Evolutionary conservation across 2,797 vertebrate species (phyloP), one percentile per base, ranked within the genome.

Genomic region (Myoxocephalus aenaeus): DNA sequence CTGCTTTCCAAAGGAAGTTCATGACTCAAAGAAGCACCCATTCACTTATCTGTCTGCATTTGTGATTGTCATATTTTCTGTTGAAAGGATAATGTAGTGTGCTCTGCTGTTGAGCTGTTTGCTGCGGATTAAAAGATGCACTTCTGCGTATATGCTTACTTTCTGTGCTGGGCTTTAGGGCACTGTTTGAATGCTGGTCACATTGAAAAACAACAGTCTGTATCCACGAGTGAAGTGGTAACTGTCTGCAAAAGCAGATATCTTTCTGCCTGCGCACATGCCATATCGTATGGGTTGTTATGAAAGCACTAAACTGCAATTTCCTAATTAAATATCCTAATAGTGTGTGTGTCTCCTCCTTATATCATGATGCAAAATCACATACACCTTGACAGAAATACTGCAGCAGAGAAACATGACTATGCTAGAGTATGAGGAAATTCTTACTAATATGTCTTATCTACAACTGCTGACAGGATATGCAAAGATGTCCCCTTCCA

Each of bases 81-180:
- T 51, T 29, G 13, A 42, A 62, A 65, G 69, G 25, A 38, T 14
- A 51, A 73, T 67, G 15, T 59, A 65, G 25, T 58, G 65, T 13
- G 13, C 13, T 63, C 44, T 44, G 8, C 59, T 65, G 36, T 61
- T 66, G 56, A 77, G 59, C 32, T 11, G 7, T 46, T 34, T 36
- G 40, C 80, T 44, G 53, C 11, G 51, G 27, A 76, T 88, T 61
- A 80, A 70, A 87, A 73, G 42, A 73, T 48, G 27, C 20, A 25
- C 72, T 81, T 73, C 22, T 77, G 72, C 78, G 79, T 32, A 63
- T 69, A 63, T 69, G 72, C 50, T 18, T 73, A 50, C n/a, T 59
- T 59, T 82, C 75, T 79, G 63, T 69, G 57, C 42, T 7, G 65
- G 51, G 62, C 72, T 63, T 75, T 17, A 0, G 57, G 27, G 57